Evolutionary conservation across 2,797 vertebrate species (phyloP), one percentile per base, ranked within the genome.

Genomic region (Lutjanus campechanus): DNA sequence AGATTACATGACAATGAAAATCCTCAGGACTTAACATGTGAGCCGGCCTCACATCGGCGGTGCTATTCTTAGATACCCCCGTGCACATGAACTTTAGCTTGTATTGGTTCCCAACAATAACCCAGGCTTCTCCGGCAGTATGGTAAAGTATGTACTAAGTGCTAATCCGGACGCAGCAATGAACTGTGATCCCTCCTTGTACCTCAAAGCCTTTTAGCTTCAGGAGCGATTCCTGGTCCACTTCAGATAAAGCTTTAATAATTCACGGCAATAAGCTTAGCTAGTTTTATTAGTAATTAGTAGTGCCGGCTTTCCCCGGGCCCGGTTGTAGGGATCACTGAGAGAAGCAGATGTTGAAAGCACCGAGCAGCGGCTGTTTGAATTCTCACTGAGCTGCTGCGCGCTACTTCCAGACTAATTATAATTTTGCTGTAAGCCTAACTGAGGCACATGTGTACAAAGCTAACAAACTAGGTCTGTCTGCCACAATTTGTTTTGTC

Each of bases 201-300:
- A 82, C 90, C 93, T 92, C 86, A 88, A 90, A 92, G 89, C 90
- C 89, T 76, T 90, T 93, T 93, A 82, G 94, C 95, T 95, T 90
- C 77, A 83, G 93, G 94, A 93, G 87, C 77, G 72, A 92, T 94
- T 95, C 93, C 95, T 96, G 94, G 95, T 94, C 94, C 95, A 95
- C 92, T 95, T 93, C 93, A 95, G 96, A 96, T 96, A 96, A 92
- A 94, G 93, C 94, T 95, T 95, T 96, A 97, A 97, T 98, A 97
- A 97, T 97, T 97, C 96, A 97, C 94, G 93, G 95, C 94, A 97
- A 96, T 95, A 93, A 97, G 96, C 95, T 96, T 94, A 97, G 96
- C 94, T 96, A 94, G 95, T 96, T 97, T 97, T 95, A 95, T 95
- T 96, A 95, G 97, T 97, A 97, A 98, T 97, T 98, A 98, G 96